A percentile compares a stretch with the other conserved stretches of the same genome.
phyloP scores from a whole-genome alignment of 2,797 vertebrate species.

The Pseudotriccus pelzelni region DNA sequence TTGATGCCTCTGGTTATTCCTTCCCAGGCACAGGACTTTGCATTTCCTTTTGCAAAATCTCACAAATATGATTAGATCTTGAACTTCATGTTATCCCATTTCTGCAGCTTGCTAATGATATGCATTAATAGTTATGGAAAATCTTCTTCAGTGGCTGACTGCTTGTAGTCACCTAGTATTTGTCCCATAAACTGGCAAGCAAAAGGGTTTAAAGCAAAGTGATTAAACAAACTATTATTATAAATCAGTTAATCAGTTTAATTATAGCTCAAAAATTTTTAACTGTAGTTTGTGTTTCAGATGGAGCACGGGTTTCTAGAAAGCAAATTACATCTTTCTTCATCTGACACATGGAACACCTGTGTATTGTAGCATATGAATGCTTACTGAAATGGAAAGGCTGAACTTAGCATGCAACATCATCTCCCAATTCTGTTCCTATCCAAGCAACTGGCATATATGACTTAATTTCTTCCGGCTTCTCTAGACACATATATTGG shows the following conservation, averaged over 20 bases:
- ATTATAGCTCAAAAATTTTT: not conserved
- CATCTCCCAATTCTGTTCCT: not conserved
- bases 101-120: not conserved
- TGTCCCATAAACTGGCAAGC: not conserved
- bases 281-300: not conserved
- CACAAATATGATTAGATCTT: not conserved
- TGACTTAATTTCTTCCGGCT: not conserved
- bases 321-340: not conserved
- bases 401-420: not conserved
- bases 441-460: not conserved
- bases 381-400: not conserved
- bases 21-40: not conserved
- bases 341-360: not conserved
- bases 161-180: not conserved
- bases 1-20: not conserved
- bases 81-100: not conserved
- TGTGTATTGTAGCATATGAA: not conserved
- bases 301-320: not conserved
- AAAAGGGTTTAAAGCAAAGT: conserved; percentile 41
- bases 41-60: not conserved
- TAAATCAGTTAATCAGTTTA: conserved; percentile 30
- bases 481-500: not conserved
- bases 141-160: not conserved
- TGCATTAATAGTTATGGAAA: not conserved
- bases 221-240: not conserved